Percentiles rank a stretch among this genome's conserved stretches.
Conservation (phyloP, 2,797 vertebrate genomes). For the Lagorchestes hirsutus region DNA sequence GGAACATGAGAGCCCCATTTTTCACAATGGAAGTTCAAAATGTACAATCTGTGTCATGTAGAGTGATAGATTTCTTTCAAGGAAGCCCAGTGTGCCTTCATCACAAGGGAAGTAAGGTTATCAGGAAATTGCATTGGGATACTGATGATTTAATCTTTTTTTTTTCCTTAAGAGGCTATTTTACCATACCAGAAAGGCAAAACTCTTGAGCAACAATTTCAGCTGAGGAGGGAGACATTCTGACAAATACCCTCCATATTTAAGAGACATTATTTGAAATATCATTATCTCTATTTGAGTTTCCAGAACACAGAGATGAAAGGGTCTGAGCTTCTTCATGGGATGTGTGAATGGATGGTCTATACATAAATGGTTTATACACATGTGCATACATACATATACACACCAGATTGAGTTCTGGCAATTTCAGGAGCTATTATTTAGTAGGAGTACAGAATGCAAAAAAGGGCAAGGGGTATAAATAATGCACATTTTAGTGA, state of each 20-base stretch:
- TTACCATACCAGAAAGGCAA: background rate
- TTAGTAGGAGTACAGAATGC: background rate
- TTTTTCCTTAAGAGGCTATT: conserved; percentile 11
- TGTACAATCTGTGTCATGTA: background rate
- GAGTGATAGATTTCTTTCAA: conserved; percentile 23
- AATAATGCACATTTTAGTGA: background rate
- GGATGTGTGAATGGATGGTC: background rate
- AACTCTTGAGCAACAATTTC: background rate
- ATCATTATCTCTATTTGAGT: conserved; percentile 23
- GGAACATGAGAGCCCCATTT: background rate
- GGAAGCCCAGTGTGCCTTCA: background rate
- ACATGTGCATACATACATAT: background rate
- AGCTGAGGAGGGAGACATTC: background rate
- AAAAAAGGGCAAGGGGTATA: background rate
- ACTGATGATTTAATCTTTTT: conserved; percentile 48
- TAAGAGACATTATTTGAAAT: conserved; percentile 39
- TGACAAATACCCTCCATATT: conserved; percentile 23
- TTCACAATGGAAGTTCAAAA: conserved; percentile 47
- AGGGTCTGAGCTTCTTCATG: conserved; percentile 23
- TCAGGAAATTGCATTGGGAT: conserved; percentile 33
- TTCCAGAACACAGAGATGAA: background rate
- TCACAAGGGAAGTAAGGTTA: background rate
- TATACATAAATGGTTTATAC: background rate
- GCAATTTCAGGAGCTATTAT: background rate
- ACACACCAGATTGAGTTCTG: background rate